Conservation (phyloP, 1,140 invertebrate species). For the Ips nitidus region DNA sequence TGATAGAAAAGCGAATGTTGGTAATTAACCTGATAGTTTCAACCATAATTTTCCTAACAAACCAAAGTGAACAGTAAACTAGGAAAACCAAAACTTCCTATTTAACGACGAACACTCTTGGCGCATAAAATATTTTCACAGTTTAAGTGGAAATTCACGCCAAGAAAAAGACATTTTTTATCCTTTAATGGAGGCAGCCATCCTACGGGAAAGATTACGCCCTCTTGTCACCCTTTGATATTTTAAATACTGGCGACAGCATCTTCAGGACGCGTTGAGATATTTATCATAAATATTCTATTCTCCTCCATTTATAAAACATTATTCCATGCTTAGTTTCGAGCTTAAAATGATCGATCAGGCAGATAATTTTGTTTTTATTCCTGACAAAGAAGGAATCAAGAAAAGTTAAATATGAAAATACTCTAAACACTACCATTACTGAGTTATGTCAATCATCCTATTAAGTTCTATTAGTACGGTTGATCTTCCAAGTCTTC, state of each 20-base stretch:
- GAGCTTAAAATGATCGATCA: too few relatives aligned
- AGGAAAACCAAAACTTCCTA: not conserved
- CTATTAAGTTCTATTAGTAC: too few relatives aligned
- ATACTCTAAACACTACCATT: too few relatives aligned
- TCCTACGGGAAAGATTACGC: slow-evolving; percentile 19
- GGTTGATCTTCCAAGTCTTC: too few relatives aligned
- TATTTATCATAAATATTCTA: slow-evolving; percentile 26
- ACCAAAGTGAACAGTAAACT: too few relatives aligned
- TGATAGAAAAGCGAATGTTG: not conserved
- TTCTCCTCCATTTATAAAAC: not conserved
- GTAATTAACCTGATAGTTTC: not conserved
- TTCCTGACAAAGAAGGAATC: too few relatives aligned
- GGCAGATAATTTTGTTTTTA: too few relatives aligned
- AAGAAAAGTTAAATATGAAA: too few relatives aligned
- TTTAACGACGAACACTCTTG: not conserved
- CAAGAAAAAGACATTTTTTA: slow-evolving; percentile 25
- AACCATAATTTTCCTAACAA: not conserved
- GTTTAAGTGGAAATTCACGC: slow-evolving; percentile 13
- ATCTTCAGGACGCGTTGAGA: slow-evolving; percentile 8
- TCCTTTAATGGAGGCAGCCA: slow-evolving; percentile 14
- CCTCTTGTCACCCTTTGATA: slow-evolving; percentile 2
- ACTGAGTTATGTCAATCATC: too few relatives aligned
- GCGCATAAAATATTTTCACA: slow-evolving; percentile 10
- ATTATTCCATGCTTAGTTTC: too few relatives aligned
- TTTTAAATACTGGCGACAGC: slow-evolving; percentile 21